These are phyloP conservation scores for Caenorhabditis brenneri DNA, from an alignment of 1,140 invertebrate species.

Conservation along the genomic window DNA sequence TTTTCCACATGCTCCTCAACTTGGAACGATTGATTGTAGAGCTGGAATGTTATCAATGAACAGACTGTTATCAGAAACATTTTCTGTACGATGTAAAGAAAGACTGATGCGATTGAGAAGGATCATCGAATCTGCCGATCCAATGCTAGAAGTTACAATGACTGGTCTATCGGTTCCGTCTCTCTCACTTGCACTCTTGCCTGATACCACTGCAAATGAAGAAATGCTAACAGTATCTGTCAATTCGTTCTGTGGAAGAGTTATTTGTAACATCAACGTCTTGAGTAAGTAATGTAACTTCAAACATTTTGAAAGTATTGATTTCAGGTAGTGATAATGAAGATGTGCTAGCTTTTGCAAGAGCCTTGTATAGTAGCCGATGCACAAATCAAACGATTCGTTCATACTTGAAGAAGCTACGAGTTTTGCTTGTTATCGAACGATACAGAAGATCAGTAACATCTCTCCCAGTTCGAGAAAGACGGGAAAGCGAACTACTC, in stretches of 20 bases:
- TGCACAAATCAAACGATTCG: background rate
- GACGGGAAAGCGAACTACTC: slow-evolving; percentile 39
- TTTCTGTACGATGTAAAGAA: slow-evolving; percentile 86
- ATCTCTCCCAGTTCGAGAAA: slow-evolving; percentile 49
- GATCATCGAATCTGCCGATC: slow-evolving; percentile 76
- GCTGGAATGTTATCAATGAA: slow-evolving; percentile 86
- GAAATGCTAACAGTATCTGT: slow-evolving; percentile 53
- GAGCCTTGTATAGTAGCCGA: slow-evolving; percentile 12
- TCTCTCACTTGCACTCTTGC: background rate
- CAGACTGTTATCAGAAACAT: slow-evolving; percentile 91
- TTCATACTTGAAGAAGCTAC: background rate
- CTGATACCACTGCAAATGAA: slow-evolving; percentile 48
- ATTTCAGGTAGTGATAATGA: background rate
- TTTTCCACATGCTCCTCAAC: slow-evolving; percentile 47
- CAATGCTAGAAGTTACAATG: slow-evolving; percentile 57
- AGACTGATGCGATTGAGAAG: slow-evolving; percentile 83
- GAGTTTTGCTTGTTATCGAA: slow-evolving; percentile 51
- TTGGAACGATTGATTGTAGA: slow-evolving; percentile 33
- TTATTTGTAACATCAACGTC: slow-evolving; percentile 43
- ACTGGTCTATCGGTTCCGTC: background rate
- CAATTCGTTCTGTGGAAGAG: slow-evolving; percentile 57
- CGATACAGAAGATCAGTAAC: slow-evolving; percentile 43
- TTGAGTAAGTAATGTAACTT: slow-evolving; percentile 31
- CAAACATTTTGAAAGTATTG: background rate
- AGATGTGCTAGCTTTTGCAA: slow-evolving; percentile 46